Evolutionary conservation across 2,888 invertebrate genomes (phyloP), one percentile per base, ranked within the genome.

Genomic region (Diabrotica balteata): DNA sequence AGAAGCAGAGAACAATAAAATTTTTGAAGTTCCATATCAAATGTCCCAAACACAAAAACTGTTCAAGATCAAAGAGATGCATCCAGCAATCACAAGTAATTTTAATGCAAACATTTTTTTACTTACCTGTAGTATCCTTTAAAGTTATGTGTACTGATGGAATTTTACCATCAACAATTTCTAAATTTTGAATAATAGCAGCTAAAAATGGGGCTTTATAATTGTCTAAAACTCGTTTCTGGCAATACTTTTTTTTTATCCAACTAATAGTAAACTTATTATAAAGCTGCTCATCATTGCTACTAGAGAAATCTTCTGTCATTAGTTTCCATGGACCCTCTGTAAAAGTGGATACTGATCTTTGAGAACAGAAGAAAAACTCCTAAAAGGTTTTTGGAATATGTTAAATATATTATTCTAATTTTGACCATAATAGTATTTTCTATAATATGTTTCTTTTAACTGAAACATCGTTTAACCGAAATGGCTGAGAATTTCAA

Each of bases 71-170:
- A 17, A n/a, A 17, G 17, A 17, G 17, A 17, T n/a, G n/a, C n/a
- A n/a, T 17, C 17, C 17, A 17, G 17, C 17, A 17, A 17, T 17
- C 17, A 17, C 17, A 17, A 17, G 17, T 17, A 17, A 17, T 17
- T 17, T 17, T 1, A 17, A 17, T 17, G 1, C 17, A 17, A 17
- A 17, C 17, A 1, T 17, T 17, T 17, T 53, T 32, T 54, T 73
- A 80, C 81, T 81, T 70, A 80, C 81, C 82, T 70, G 79, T 79
- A n/a, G 66, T 51, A 73, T 82, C 82, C 69, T 78, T 81, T 32
- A 82, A 63, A 1, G 75, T 75, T 22, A 81, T 69, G 69, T 76
- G 78, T 22, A 79, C 75, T 11, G 72, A 75, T 8, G 75, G 74
- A 52, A 68, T 74, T 64, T 77, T 76, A 7, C 73, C 75, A 53